Base-by-base conservation (phyloP, 2,888 invertebrate genomes). In the Trichogramma evanescens region DNA sequence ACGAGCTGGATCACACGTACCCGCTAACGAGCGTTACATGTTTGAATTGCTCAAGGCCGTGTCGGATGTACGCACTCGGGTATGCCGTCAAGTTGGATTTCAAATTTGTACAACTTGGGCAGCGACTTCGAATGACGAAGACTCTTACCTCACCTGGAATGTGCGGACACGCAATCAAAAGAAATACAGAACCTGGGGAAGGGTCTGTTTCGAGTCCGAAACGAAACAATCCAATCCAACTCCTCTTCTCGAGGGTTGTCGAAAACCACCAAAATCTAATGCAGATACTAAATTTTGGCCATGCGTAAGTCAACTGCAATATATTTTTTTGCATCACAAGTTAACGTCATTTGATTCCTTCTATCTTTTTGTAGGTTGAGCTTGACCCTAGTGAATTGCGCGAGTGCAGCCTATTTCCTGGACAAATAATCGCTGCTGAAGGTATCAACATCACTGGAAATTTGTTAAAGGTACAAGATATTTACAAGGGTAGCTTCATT, bases 361-460 rank as follows among this genome's bases (percentile, higher is more conserved):
- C 3, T 26, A 26, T 26, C 26, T 26, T 53, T 10, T 41, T 42
- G 6, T 44, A 64, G 62, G 62, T 72, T 2, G 66, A 67, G 40
- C 65, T 87, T 44, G 83, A 84, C 73, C 70, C 86, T 5, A 75
- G 74, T 6, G 76, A 79, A 46, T 66, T 85, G 1, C 78, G 82
- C 54, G 82, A 83, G 65, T 89, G 85, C 72, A 85, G 88, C 0
- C 72, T 92, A 62, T 92, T 89, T 73, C 88, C 90, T 38, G 92
- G 93, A 1, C 91, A 92, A 81, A 83, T 89, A 54, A 85, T 91
- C 7, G 87, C 88, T 49, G 82, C 89, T 63, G 83, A 86, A 56
- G 93, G 92, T 1, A 80, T 82, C 5, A 91, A 91, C 76, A 84
- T 85, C 0, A 84, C 85, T 26, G 89, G 89, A 0, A 84, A 85